Conservation (phyloP, 2,888 invertebrate species). For the Autographa pulchrina region DNA sequence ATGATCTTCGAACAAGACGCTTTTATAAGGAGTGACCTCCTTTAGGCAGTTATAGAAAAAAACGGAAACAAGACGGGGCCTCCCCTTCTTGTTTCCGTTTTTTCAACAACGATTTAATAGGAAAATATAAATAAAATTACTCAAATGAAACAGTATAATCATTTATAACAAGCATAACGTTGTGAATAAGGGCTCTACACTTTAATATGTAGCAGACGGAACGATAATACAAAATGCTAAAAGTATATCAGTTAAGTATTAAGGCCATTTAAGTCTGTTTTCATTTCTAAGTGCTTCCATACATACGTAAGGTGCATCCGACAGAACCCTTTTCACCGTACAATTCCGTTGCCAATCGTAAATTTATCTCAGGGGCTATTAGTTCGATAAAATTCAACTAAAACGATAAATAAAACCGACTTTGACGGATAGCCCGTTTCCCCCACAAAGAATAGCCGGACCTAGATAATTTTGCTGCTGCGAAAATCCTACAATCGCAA, state of each 20-base stretch:
- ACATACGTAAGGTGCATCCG: constrained; percentile 56
- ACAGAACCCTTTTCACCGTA: constrained; percentile 81
- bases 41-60: too few species aligned
- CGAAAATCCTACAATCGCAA: constrained; percentile 17
- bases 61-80: too few species aligned
- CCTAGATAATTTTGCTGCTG: constrained; percentile 57
- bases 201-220: too few species aligned
- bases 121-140: too few species aligned
- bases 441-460: constrained; percentile 81
- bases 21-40: too few species aligned
- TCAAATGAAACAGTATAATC: too few species aligned
- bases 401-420: constrained; percentile 88
- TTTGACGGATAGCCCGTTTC: constrained; percentile 87
- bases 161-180: too few species aligned
- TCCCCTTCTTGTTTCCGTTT: too few species aligned
- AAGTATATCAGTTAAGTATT: neutral
- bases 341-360: constrained; percentile 84
- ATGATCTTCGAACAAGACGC: too few species aligned
- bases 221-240: too few species aligned
- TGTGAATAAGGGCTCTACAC: too few species aligned
- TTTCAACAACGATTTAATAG: too few species aligned
- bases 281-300: constrained; percentile 50
- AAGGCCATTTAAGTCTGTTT: constrained; percentile 24
- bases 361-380: constrained; percentile 87
- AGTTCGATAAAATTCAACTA: constrained; percentile 89